phyloP scores from a whole-genome alignment of 2,797 vertebrate species.

The Trematomus bernacchii region DNA sequence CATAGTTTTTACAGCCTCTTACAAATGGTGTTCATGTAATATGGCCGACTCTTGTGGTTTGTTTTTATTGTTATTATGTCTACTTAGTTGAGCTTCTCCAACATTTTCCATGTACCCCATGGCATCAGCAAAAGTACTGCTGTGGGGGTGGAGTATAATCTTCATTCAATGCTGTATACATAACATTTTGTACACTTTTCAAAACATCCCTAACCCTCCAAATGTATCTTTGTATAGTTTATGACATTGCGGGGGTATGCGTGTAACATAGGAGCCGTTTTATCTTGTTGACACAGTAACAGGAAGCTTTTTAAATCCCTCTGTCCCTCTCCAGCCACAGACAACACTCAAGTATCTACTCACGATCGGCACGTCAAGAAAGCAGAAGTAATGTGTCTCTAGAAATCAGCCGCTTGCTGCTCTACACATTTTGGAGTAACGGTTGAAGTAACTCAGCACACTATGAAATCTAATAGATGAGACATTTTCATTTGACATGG shows the following conservation, averaged over 20 bases:
- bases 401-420: neutral
- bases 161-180: too few relatives aligned
- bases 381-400: neutral
- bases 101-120: too few relatives aligned
- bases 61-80: too few relatives aligned
- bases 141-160: too few relatives aligned
- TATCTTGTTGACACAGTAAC: conserved; percentile 52
- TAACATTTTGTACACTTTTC: conserved; percentile 7
- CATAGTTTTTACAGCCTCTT: too few relatives aligned
- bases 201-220: conserved; percentile 19
- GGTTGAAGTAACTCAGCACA: neutral
- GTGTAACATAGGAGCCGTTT: conserved; percentile 16
- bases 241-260: conserved; percentile 12
- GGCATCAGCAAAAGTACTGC: too few relatives aligned
- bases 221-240: neutral
- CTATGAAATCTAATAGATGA: neutral
- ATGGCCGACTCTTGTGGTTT: too few relatives aligned
- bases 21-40: too few relatives aligned
- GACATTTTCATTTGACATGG: conserved; percentile 11
- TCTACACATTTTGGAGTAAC: neutral
- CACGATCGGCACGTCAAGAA: neutral
- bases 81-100: too few relatives aligned
- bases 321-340: neutral
- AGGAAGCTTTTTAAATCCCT: conserved; percentile 61
- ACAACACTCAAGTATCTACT: neutral